These are phyloP conservation scores for Archilochus colubris DNA, from an alignment of 2,113 vertebrate genomes.

Conservation along the genomic window DNA sequence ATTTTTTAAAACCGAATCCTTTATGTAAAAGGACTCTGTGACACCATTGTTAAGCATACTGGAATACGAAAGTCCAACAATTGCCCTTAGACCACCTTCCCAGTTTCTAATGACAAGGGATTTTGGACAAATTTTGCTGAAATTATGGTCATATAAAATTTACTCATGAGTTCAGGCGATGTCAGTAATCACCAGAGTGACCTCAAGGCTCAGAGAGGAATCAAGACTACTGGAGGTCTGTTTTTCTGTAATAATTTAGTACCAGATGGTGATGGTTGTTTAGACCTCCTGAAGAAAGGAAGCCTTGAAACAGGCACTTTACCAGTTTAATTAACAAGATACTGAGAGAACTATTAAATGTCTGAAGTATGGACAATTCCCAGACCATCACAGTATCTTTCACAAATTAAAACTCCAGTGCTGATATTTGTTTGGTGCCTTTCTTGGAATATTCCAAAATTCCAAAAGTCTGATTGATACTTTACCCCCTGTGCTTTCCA, in stretches of 20 bases:
- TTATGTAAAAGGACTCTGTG: background rate
- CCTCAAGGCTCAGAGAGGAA: background rate
- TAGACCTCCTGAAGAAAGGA: conserved; percentile 41
- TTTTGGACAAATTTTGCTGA: background rate
- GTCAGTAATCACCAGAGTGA: conserved; percentile 19
- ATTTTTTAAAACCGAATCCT: background rate
- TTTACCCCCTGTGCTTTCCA: background rate
- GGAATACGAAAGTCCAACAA: background rate
- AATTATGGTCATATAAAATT: background rate
- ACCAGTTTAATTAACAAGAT: conserved; percentile 8
- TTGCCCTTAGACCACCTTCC: background rate
- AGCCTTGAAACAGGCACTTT: conserved; percentile 3
- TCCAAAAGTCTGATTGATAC: background rate
- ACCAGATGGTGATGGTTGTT: conserved; percentile 56
- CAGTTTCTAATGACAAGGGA: background rate
- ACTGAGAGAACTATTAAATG: background rate
- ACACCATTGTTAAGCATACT: background rate
- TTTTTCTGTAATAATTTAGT: conserved; percentile 19
- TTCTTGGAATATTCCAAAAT: background rate
- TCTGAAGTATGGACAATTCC: background rate
- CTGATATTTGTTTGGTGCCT: background rate
- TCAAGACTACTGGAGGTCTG: background rate
- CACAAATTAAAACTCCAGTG: background rate
- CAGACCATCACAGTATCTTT: background rate
- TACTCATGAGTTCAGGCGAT: background rate